phyloP scores from a whole-genome alignment of 2,113 vertebrate genomes.

The Synodontis membranacea region DNA sequence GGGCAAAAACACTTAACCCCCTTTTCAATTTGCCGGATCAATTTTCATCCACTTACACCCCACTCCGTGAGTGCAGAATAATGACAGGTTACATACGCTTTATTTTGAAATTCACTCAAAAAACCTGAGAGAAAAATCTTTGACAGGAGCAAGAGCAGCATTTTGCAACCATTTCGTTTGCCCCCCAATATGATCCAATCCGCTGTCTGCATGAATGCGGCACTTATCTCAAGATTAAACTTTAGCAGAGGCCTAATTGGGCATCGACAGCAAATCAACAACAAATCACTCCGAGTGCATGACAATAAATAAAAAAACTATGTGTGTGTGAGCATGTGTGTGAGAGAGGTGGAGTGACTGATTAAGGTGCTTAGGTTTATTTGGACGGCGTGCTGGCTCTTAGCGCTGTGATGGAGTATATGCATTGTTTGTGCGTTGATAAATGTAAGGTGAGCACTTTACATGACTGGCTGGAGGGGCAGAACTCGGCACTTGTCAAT shows the following conservation, averaged over 20 bases:
- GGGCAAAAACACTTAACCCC: constrained; percentile 85
- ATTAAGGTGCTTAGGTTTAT: constrained; percentile 67
- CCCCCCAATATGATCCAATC: constrained; percentile 76
- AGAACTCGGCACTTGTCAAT: constrained; percentile 89
- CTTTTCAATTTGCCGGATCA: constrained; percentile 91
- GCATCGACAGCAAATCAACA: constrained; percentile 73
- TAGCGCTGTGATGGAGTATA: constrained; percentile 77
- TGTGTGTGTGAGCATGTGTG: constrained; percentile 32
- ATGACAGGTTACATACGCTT: constrained; percentile 92
- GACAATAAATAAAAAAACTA: constrained; percentile 57
- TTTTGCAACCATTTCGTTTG: constrained; percentile 75
- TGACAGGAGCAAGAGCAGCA: constrained; percentile 74
- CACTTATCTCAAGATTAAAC: constrained; percentile 86
- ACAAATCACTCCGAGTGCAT: constrained; percentile 61
- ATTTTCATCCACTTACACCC: constrained; percentile 91
- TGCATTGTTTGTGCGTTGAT: constrained; percentile 76
- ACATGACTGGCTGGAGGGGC: constrained; percentile 80
- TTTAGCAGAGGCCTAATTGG: constrained; percentile 82
- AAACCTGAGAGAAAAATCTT: constrained; percentile 75
- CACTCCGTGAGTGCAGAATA: constrained; percentile 87
- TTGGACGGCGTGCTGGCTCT: constrained; percentile 79
- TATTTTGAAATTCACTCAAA: constrained; percentile 89
- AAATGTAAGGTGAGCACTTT: constrained; percentile 94
- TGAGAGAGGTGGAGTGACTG: constrained; percentile 64
- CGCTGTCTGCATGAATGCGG: constrained; percentile 80